A percentile compares a stretch with the other conserved stretches of the same genome.
Conservation (phyloP, 2,797 vertebrate genomes). For the Danio jaintianensis region DNA sequence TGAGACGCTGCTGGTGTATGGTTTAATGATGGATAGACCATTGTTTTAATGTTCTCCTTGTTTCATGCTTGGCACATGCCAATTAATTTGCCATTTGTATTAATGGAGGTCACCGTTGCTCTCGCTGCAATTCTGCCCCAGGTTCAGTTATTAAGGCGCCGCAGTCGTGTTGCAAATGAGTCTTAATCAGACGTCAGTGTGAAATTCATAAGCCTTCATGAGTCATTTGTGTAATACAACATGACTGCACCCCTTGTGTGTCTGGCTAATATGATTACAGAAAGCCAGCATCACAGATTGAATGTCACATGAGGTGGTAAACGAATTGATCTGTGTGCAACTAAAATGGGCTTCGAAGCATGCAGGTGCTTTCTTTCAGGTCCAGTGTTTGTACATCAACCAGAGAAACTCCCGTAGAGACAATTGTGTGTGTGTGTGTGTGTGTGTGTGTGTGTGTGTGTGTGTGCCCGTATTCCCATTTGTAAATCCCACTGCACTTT, state of each 20-base stretch:
- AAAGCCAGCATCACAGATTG: background rate
- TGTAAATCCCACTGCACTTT: constrained; percentile 32
- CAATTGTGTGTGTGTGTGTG: constrained; percentile 3
- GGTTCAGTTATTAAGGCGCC: constrained; percentile 29
- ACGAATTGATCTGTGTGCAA: background rate
- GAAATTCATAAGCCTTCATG: constrained; percentile 23
- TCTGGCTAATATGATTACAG: constrained; percentile 52
- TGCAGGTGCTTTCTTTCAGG: background rate
- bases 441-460: background rate
- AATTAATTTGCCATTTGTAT: constrained; percentile 9
- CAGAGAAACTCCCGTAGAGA: constrained; percentile 28
- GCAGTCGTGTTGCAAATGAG: constrained; percentile 17
- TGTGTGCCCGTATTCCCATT: background rate
- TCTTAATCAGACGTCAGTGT: constrained; percentile 24
- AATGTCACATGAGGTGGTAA: constrained; percentile 26
- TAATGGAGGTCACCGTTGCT: constrained; percentile 15
- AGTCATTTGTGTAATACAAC: constrained; percentile 43
- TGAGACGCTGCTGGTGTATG: constrained; percentile 17
- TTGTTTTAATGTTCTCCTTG: background rate
- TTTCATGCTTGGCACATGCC: background rate
- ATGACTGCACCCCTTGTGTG: constrained; percentile 27
- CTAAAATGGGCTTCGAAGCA: constrained; percentile 13
- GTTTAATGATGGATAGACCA: constrained; percentile 1
- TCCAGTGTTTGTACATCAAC: constrained; percentile 9
- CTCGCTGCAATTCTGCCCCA: background rate